Base-by-base conservation (phyloP, 1,140 invertebrate genomes). In the Cyclargus thomasi region DNA sequence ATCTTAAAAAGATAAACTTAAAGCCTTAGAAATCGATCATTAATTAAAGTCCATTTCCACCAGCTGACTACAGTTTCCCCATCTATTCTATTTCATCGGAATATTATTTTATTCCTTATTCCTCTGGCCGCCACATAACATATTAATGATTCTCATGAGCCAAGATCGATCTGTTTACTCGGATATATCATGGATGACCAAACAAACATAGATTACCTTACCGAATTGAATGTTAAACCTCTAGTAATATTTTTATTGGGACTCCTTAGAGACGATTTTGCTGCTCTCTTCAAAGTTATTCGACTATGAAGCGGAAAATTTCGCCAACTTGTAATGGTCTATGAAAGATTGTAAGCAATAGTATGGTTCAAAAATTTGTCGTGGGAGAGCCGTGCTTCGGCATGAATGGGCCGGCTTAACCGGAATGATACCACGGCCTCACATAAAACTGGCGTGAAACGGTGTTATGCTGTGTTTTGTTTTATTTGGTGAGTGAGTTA, bases 151-250 rank as follows among this genome's bases (percentile, higher is more conserved):
- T 59, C 6, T 55, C 55, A 17, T 20, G 55, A 59, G 55, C 55
- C 39, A 47, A 47, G 55, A 59, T 74, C 73, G 72, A 76, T 68
- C 72, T 76, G 74, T 76, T 76, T 76, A 74, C 72, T 68, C 70
- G 72, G 74, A 76, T 76, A 74, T 74, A 76, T 74, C 67, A 70
- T 67, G 55, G 18, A 11, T 11, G 55, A 59, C 18, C 55, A 59
- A 11, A 59, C 55, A 59, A 47, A 47, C 55, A 59, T 59, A 47
- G 39, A 47, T 47, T 47, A 47, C 55, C 55, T 20, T 59, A 59
- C 55, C 11, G 21, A 59, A 59, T 59, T 59, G 55, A 20, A 59
- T 21, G 18, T 11, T 20, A 21, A 59, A 21, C 18, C 55, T 20
- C 10, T 11, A 47, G 39, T 47, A 47, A 47, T 47, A 11, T 47